Conservation (phyloP, 2,113 vertebrate genomes). For the Larimichthys polyactis region DNA sequence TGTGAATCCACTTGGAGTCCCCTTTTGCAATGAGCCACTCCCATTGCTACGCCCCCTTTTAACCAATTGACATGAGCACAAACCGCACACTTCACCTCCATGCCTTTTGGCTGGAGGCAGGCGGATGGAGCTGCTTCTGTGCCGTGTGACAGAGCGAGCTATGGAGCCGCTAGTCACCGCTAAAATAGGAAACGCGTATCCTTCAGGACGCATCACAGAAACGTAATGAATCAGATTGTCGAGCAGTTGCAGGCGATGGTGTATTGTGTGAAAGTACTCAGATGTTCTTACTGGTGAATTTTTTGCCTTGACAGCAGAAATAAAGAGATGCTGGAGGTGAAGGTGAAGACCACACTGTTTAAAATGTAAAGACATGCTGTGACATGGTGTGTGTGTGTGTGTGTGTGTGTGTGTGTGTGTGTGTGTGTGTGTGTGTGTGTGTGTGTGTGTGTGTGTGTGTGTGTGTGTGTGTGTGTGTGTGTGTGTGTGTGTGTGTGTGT, state of each 20-base stretch:
- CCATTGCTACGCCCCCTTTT: too few species aligned
- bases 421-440: constrained; percentile 6
- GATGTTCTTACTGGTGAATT: neutral
- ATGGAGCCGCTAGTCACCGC: too few species aligned
- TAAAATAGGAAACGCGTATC: neutral
- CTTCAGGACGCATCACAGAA: neutral
- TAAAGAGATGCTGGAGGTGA: neutral
- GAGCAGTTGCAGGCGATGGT: neutral
- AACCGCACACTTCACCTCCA: too few species aligned
- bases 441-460: neutral
- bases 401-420: constrained; percentile 5
- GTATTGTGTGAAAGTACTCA: neutral
- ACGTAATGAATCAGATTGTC: neutral
- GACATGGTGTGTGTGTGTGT: constrained; percentile 8
- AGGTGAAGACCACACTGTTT: neutral
- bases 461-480: constrained; percentile 11
- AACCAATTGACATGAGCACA: too few species aligned
- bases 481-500: constrained; percentile 6
- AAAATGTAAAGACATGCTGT: neutral
- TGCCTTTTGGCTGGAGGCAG: too few species aligned
- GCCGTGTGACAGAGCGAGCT: too few species aligned
- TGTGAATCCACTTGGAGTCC: too few species aligned
- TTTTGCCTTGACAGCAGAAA: neutral
- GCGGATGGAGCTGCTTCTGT: too few species aligned
- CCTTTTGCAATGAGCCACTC: too few species aligned